Evolutionary conservation across 2,113 vertebrate genomes (phyloP).

Genomic region (Epinephelus cyanopodus): DNA sequence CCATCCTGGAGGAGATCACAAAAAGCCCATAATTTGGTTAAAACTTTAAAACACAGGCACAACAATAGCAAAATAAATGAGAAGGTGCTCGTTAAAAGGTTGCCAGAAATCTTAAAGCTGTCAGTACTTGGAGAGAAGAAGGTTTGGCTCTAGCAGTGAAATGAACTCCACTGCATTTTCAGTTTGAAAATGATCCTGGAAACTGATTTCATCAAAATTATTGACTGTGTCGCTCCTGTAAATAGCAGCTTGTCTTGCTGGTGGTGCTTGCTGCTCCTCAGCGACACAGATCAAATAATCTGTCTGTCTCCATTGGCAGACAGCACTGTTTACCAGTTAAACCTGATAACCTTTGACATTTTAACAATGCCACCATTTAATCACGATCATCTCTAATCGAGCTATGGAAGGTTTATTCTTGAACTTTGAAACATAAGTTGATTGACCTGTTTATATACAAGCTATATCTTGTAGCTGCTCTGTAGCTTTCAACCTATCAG

Average conservation of each 20-base stretch:
- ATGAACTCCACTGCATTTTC: neutral
- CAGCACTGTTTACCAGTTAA: neutral
- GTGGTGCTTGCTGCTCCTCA: neutral
- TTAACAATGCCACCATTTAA: neutral
- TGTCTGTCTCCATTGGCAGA: neutral
- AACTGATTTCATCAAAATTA: neutral
- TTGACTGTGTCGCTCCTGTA: neutral
- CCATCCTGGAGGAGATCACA: neutral
- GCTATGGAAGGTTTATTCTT: neutral
- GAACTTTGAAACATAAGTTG: neutral
- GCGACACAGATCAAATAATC: neutral
- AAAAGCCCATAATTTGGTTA: neutral
- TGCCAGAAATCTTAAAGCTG: neutral
- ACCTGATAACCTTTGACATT: neutral
- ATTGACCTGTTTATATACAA: neutral
- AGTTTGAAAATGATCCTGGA: neutral
- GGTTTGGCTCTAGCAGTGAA: neutral
- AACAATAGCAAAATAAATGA: neutral
- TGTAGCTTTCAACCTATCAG: neutral
- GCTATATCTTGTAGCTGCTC: neutral
- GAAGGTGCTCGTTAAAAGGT: neutral
- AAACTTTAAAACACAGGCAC: neutral
- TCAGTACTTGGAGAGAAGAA: neutral
- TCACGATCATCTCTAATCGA: neutral
- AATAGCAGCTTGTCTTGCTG: neutral